Evolutionary conservation across 1,140 invertebrate genomes (phyloP).

Genomic region (Drosophila funebris): DNA sequence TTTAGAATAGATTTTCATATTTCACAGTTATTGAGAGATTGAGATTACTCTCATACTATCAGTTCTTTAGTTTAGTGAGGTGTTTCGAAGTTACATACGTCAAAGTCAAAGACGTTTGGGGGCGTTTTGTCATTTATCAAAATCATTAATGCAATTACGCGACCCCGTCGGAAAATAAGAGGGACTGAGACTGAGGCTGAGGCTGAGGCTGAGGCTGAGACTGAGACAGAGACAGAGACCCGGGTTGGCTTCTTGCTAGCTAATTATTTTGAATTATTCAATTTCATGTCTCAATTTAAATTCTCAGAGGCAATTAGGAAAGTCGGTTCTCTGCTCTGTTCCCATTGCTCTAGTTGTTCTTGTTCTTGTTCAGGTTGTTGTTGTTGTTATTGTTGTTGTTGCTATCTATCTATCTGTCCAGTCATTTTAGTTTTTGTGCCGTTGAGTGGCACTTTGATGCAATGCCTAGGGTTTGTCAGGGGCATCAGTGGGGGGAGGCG

Average conservation of each 20-base stretch:
- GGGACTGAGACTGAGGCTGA: background rate
- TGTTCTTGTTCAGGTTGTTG: too few relatives aligned
- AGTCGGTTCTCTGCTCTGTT: slow-evolving; percentile 36
- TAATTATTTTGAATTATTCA: slow-evolving; percentile 83
- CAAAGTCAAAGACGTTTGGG: slow-evolving; percentile 55
- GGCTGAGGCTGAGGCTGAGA: background rate
- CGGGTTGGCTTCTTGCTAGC: slow-evolving; percentile 32
- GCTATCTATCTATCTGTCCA: slow-evolving; percentile 51
- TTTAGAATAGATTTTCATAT: background rate
- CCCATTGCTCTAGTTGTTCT: slow-evolving; percentile 10
- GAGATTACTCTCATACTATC: too few relatives aligned
- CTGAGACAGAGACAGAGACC: background rate
- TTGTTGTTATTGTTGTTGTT: slow-evolving; percentile 22
- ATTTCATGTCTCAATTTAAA: slow-evolving; percentile 82
- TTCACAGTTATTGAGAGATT: background rate
- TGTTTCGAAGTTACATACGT: slow-evolving; percentile 2
- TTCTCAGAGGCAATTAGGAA: slow-evolving; percentile 72
- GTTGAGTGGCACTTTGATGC: slow-evolving; percentile 77
- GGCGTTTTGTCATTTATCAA: slow-evolving; percentile 76
- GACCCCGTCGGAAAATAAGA: slow-evolving; percentile 14
- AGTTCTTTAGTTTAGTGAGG: slow-evolving; percentile 12
- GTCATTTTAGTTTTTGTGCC: slow-evolving; percentile 64
- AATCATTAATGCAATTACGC: slow-evolving; percentile 82
- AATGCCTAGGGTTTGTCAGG: slow-evolving; percentile 20
- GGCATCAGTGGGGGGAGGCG: background rate